These are phyloP conservation scores for Deroplatys truncata DNA, from an alignment of 2,888 invertebrate genomes.

Conservation along the genomic window DNA sequence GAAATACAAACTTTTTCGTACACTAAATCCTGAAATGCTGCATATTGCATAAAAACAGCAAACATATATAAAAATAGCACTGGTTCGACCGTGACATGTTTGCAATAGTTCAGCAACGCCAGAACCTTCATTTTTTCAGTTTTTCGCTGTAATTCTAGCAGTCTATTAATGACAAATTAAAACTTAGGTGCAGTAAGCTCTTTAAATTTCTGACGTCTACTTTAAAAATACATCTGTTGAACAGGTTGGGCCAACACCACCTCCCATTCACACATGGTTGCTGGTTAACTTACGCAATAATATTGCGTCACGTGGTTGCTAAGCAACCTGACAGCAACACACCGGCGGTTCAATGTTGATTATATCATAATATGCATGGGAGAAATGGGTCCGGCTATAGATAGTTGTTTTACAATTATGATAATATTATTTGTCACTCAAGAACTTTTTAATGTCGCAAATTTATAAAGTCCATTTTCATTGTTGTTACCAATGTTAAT, in stretches of 20 bases:
- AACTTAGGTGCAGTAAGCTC: neutral
- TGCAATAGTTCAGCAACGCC: neutral
- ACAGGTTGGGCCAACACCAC: neutral
- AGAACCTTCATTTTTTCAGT: neutral
- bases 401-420: no score
- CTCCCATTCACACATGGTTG: neutral
- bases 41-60: constrained; percentile 41
- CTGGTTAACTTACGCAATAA: neutral
- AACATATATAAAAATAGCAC: constrained; percentile 46
- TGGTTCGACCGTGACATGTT: constrained; percentile 44
- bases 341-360: no score
- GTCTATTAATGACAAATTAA: neutral
- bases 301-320: neutral
- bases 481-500: no score
- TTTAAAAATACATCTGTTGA: neutral
- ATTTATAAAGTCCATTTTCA: no score
- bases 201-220: neutral
- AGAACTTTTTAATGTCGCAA: no score
- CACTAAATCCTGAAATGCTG: constrained; percentile 44
- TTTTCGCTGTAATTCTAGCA: no score
- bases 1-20: constrained; percentile 43
- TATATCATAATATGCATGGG: no score
- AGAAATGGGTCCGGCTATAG: no score
- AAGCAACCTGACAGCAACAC: neutral
- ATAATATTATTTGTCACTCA: no score